Evolutionary conservation across 2,113 vertebrate genomes (phyloP), one percentile per base, ranked within the genome.

Genomic region (Spea multiplicata): DNA sequence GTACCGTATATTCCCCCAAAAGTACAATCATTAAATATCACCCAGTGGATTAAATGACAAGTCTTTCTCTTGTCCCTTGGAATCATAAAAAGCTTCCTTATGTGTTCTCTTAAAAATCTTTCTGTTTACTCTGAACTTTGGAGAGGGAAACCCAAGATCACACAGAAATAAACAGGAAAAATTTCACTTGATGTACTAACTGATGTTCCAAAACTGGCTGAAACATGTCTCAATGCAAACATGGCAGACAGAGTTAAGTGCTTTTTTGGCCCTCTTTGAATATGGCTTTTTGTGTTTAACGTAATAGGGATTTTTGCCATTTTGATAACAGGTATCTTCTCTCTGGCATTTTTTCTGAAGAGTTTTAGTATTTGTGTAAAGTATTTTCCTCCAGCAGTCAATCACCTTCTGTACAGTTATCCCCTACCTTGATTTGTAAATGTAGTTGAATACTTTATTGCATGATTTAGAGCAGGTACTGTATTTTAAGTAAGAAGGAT

Each of bases 211-310:
- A 73, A 66, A 53, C 70, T 67, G 70, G 62, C 48, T 30, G 70
- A 17, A 73, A 52, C 77, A 57, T 59, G 71, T n/a, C 50, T 49
- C n/a, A 73, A 30, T 44, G 62, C 70, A 80, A 80, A 80, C 44
- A 73, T 48, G 8, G 5, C 12, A 57, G 48, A 17, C 73, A 13
- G 53, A 52, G 73, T 64, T 72, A 73, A 80, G 77, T 66, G 77
- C 70, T 66, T 80, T 73, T 67, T 80, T 80, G 77, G 77, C 77
- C 52, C 67, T 55, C 44, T 66, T 10, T 80, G 77, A 80, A 67
- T 67, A 66, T 80, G 45, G n/a, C 17, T n/a, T n/a, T n/a, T n/a
- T 62, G 65, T 44, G 66, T 57, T 12, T 66, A 44, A 57, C 30
- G 14, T 66, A 57, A 62, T 67, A 66, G 62, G 46, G 9, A 16